Evolutionary conservation across 2,888 invertebrate genomes (phyloP).

Genomic region (Drosophila mercatorum): DNA sequence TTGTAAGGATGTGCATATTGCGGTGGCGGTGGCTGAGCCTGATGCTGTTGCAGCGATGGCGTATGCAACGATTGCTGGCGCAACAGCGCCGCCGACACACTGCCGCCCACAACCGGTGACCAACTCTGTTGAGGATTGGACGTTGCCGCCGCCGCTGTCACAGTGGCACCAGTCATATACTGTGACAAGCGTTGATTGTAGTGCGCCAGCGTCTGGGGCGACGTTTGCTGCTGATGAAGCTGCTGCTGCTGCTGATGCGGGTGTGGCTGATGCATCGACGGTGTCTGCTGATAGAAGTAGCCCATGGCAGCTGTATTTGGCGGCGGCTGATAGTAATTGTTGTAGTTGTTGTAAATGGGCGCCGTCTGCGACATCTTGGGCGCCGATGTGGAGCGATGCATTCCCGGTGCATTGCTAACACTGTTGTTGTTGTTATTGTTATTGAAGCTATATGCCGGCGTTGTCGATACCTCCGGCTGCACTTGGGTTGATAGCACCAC

Average conservation of each 20-base stretch:
- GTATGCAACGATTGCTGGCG: constrained; percentile 73
- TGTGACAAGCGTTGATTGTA: constrained; percentile 63
- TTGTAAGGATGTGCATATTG: constrained; percentile 64
- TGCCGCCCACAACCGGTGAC: constrained; percentile 81
- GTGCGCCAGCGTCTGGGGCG: constrained; percentile 35
- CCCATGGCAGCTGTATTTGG: constrained; percentile 50
- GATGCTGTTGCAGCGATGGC: constrained; percentile 54
- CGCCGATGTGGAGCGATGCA: constrained; percentile 75
- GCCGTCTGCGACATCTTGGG: constrained; percentile 68
- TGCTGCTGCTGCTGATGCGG: constrained; percentile 40
- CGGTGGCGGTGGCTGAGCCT: constrained; percentile 41
- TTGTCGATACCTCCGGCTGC: constrained; percentile 30
- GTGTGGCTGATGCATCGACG: constrained; percentile 31
- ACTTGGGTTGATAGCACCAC: constrained; percentile 25
- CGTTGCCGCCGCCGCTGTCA: constrained; percentile 22
- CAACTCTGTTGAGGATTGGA: constrained; percentile 75
- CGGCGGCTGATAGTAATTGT: constrained; percentile 60
- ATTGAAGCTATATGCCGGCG: constrained; percentile 45
- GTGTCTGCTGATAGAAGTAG: constrained; percentile 59
- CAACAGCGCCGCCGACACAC: constrained; percentile 75
- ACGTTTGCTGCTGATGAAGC: constrained; percentile 34
- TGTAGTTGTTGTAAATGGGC: constrained; percentile 63
- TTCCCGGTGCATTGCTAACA: constrained; percentile 40
- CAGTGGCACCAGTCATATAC: constrained; percentile 40
- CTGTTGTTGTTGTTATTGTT: constrained; percentile 54